phyloP scores from a whole-genome alignment of 2,888 invertebrate species.

The Nomada hirtipes region DNA sequence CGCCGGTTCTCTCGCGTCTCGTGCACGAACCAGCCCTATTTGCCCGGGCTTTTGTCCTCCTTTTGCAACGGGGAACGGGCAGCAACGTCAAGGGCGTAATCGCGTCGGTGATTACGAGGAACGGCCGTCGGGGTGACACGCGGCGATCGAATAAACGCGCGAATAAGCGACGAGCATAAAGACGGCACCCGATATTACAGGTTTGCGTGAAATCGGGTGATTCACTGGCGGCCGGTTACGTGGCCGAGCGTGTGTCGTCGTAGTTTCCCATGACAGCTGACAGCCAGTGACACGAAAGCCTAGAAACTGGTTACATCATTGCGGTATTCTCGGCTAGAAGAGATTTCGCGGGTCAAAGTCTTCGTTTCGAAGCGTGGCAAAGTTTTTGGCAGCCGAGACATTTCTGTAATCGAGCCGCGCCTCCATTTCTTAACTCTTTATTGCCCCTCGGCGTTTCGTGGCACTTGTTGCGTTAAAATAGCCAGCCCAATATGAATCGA shows the following conservation, averaged over 20 bases:
- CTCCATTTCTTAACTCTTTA: too few relatives aligned
- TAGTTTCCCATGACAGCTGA: conserved; percentile 64
- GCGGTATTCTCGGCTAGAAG: conserved; percentile 57
- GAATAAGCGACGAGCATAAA: conserved; percentile 11
- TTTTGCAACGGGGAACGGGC: not conserved
- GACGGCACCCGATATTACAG: conserved; percentile 51
- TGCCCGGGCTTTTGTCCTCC: too few relatives aligned
- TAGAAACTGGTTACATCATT: conserved; percentile 71
- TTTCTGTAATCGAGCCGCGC: conserved; percentile 8
- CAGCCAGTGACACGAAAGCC: conserved; percentile 69
- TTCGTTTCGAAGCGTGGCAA: too few relatives aligned
- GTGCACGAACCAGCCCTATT: not conserved
- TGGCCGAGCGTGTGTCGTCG: conserved; percentile 43
- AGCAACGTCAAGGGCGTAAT: not conserved
- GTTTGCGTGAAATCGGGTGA: conserved; percentile 64
- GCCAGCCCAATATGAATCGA: too few relatives aligned
- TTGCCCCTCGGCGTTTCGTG: too few relatives aligned
- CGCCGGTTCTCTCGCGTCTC: not conserved
- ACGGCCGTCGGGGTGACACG: not conserved
- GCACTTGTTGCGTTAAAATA: too few relatives aligned
- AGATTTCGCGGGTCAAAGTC: conserved; percentile 15
- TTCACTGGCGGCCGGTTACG: conserved; percentile 54
- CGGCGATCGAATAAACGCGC: not conserved
- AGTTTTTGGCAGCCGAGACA: not conserved
- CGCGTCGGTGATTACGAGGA: not conserved